These are phyloP conservation scores for Strigamia transsilvanica DNA, from an alignment of 2,888 invertebrate species.

Conservation along the genomic window DNA sequence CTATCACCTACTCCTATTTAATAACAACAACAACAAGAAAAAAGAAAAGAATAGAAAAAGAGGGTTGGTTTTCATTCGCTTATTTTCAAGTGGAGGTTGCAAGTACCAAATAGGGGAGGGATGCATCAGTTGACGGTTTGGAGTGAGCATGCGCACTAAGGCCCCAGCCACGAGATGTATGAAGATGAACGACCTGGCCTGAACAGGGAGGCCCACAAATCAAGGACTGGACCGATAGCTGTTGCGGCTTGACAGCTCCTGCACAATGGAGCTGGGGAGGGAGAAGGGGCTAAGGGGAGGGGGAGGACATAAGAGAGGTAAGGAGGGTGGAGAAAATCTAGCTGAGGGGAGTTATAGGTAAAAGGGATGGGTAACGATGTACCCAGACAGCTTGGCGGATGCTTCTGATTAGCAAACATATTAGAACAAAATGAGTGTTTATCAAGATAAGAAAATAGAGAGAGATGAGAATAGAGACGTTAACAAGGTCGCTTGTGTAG, in stretches of 20 bases:
- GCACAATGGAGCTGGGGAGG: conserved; percentile 24
- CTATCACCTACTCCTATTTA: background rate
- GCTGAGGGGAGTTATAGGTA: background rate
- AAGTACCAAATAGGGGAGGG: conserved; percentile 11
- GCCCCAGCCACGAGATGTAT: conserved; percentile 46
- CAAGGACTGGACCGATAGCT: conserved; percentile 33
- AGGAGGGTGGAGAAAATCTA: background rate
- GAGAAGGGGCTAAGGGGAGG: background rate
- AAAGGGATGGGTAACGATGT: conserved; percentile 50
- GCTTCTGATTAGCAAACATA: conserved; percentile 17
- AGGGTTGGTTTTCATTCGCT: background rate
- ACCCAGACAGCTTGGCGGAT: conserved; percentile 40
- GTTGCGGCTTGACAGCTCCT: conserved; percentile 37
- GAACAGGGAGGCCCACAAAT: conserved; percentile 46
- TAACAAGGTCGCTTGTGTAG: background rate
- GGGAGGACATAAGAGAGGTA: background rate
- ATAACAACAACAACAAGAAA: background rate
- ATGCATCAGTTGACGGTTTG: conserved; percentile 18
- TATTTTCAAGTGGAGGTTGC: conserved; percentile 8
- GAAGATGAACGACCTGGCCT: conserved; percentile 48
- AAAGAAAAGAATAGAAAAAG: background rate
- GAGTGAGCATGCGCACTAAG: conserved; percentile 41
- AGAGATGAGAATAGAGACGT: background rate
- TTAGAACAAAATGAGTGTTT: conserved; percentile 33
- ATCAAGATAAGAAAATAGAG: background rate